phyloP scores from a whole-genome alignment of 2,797 vertebrate genomes.

The Apogon talboti region DNA sequence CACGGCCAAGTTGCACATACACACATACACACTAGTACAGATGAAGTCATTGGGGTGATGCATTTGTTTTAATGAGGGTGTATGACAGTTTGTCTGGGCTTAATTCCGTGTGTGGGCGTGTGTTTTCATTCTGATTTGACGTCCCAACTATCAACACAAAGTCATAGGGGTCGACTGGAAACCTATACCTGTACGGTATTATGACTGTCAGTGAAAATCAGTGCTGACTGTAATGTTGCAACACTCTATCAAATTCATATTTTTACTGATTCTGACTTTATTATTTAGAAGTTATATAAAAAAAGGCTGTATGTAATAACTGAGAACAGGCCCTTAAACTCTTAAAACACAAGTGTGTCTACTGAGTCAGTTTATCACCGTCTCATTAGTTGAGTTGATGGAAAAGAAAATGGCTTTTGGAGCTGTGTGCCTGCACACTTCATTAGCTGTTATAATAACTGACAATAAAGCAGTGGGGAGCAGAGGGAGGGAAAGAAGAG shows the following conservation, averaged over 20 bases:
- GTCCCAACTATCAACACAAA: conserved; percentile 38
- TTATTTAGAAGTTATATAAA: neutral
- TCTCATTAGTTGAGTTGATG: conserved; percentile 64
- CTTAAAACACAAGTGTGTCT: conserved; percentile 16
- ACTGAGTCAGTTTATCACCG: conserved; percentile 45
- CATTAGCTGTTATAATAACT: conserved; percentile 60
- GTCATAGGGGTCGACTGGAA: conserved; percentile 17
- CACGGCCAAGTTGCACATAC: neutral
- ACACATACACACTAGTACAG: neutral
- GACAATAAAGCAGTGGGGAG: conserved; percentile 54
- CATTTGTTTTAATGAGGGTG: conserved; percentile 12
- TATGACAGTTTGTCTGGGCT: conserved; percentile 18
- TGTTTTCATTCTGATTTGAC: conserved; percentile 25
- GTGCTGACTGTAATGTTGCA: neutral
- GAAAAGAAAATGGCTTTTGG: conserved; percentile 78
- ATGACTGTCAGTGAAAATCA: neutral
- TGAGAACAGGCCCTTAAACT: conserved; percentile 15
- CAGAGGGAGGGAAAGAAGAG: conserved; percentile 9
- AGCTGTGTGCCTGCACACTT: conserved; percentile 69
- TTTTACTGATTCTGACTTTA: conserved; percentile 7
- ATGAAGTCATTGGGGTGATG: conserved; percentile 12
- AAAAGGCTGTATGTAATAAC: conserved; percentile 7
- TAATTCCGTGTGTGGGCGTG: conserved; percentile 16
- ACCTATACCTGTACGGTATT: conserved; percentile 9
- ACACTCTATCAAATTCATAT: conserved; percentile 1